Percentiles rank a stretch among this genome's conserved stretches.
Conservation (phyloP, 2,113 vertebrate species). For the Gallinago jamesoni region DNA sequence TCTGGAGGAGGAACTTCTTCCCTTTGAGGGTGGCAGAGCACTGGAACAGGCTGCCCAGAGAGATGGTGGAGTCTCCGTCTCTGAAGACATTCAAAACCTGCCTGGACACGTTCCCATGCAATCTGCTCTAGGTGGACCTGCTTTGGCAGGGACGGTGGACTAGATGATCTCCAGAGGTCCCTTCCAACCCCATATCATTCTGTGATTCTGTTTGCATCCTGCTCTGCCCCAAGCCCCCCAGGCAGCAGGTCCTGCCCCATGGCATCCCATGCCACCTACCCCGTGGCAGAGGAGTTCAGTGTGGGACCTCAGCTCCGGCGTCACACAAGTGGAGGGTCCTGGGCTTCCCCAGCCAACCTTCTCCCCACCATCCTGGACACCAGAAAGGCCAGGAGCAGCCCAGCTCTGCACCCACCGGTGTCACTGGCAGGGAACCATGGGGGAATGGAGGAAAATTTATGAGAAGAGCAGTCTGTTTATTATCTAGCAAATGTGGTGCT, state of each 20-base stretch:
- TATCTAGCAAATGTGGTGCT: conserved; percentile 74
- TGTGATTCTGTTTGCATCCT: not conserved
- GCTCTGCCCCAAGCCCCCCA: fast-evolving
- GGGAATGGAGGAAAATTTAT: conserved; percentile 32
- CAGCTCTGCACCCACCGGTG: not conserved
- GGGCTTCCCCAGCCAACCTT: not conserved
- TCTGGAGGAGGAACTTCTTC: no score
- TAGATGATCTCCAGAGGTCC: no score
- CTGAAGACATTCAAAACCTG: no score
- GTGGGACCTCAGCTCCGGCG: not conserved
- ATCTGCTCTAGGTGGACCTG: no score
- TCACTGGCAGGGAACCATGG: not conserved
- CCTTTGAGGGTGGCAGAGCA: no score
- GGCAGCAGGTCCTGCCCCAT: not conserved
- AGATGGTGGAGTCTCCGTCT: no score
- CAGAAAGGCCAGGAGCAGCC: not conserved
- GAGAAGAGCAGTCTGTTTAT: conserved; percentile 72
- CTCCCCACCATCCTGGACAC: not conserved
- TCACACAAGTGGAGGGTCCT: not conserved
- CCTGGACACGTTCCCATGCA: no score
- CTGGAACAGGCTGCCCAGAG: no score
- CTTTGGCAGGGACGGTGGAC: no score
- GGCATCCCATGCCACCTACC: not conserved
- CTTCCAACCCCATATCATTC: no score
- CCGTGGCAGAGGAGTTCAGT: fast-evolving